Conservation (phyloP, 1,140 invertebrate genomes). For the Drosophila nikananu region DNA sequence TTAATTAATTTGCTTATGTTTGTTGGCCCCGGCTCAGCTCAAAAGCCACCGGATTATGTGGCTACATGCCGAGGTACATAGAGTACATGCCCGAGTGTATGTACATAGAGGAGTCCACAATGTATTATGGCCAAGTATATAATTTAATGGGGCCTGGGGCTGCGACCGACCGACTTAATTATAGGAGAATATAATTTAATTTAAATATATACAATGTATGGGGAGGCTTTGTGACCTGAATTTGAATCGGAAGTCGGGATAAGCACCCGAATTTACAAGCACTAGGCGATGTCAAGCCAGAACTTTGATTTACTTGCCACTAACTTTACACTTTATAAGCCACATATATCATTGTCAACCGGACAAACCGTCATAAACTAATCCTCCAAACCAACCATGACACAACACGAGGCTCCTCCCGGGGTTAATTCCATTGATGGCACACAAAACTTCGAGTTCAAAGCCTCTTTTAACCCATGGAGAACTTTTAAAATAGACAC, state of each 20-base stretch:
- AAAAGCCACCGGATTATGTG: conserved; percentile 43
- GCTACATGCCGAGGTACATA: conserved; percentile 3
- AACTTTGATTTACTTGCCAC: not conserved
- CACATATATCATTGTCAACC: conserved; percentile 10
- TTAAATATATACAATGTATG: conserved; percentile 27
- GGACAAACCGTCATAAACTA: conserved; percentile 16
- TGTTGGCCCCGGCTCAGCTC: conserved; percentile 42
- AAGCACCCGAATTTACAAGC: conserved; percentile 9
- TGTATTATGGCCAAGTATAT: conserved; percentile 52
- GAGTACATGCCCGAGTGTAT: not conserved
- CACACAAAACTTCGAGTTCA: conserved; percentile 40
- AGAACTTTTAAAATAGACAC: conserved; percentile 23
- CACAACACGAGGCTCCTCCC: not conserved
- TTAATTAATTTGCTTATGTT: conserved; percentile 84
- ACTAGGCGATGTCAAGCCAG: conserved; percentile 22
- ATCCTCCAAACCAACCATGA: conserved; percentile 8
- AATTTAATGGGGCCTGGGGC: conserved; percentile 38
- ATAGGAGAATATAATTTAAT: conserved; percentile 51
- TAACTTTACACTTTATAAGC: too few relatives aligned
- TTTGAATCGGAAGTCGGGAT: conserved; percentile 30
- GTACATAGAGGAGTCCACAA: conserved; percentile 10
- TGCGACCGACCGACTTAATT: conserved; percentile 43
- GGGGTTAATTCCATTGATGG: conserved; percentile 17
- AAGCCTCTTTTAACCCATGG: not conserved
- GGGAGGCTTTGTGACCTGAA: conserved; percentile 43